Evolutionary conservation across 2,888 invertebrate genomes (phyloP), one percentile per base, ranked within the genome.

Genomic region (Euproctis similis): DNA sequence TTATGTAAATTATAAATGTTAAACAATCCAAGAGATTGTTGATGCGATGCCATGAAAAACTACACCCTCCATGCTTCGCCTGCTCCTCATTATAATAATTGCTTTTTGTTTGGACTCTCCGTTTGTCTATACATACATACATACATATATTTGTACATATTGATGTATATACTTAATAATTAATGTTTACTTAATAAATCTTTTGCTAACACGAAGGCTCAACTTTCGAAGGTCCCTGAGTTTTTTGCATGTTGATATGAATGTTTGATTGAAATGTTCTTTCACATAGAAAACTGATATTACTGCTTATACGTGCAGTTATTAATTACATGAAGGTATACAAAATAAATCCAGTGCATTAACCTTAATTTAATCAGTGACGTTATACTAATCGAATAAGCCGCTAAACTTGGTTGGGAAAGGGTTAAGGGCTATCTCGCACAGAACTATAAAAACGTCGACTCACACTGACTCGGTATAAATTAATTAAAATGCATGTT

Each of bases 321-420:
- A n/a, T n/a, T n/a, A 33, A 36, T 36, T 50, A 51, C 39, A 39
- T 43, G 31, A 48, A 42, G 36, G 35, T 36, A 34, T 36, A 29
- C 33, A 34, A 9, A 21, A 24, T 46, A 46, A 33, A 49, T 50
- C 48, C 47, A 44, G 61, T 66, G 43, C 69, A 60, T 69, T 71
- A 61, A 72, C 78, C 70, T 81, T 81, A 81, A 81, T 81, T 81
- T 78, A 78, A 84, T 82, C 75, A 81, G 63, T 57, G 58, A 55
- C 59, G 55, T 62, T 31, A 59, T 61, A 58, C 75, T 82, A 84
- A 84, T 84, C 81, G 66, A 82, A 84, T 84, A 81, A 84, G 78
- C 80, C 69, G 67, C 55, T 61, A 65, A 68, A 68, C 68, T 68
- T 61, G 50, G 52, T 44, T 51, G 65, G 62, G 59, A 68, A 70